Conservation (phyloP, 2,888 invertebrate genomes). For the Drosophila mettleri region DNA sequence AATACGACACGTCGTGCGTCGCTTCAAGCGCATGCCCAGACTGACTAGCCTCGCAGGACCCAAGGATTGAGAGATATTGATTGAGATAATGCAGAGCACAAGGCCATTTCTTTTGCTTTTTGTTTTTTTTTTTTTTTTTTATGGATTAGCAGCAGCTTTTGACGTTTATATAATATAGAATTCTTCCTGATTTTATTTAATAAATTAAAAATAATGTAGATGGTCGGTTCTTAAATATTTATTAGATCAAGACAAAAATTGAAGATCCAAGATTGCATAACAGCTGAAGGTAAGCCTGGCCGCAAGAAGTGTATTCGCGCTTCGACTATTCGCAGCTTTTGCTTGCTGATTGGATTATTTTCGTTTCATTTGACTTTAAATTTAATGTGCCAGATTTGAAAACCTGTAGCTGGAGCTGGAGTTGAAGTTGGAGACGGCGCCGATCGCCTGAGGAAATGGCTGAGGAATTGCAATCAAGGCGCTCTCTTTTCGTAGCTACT, state of each 20-base stretch:
- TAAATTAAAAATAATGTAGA: not conserved
- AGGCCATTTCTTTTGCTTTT: not conserved
- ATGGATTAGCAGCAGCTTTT: no score
- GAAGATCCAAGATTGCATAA: not conserved
- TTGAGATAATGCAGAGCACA: no score
- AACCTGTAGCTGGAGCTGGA: constrained; percentile 71
- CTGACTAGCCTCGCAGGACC: not conserved
- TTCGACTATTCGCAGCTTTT: constrained; percentile 17
- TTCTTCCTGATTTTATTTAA: not conserved
- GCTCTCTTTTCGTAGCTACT: constrained; percentile 31
- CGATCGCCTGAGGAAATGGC: constrained; percentile 56
- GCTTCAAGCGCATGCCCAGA: not conserved
- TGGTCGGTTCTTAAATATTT: not conserved
- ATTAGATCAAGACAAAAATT: no score
- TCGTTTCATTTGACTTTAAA: constrained; percentile 72
- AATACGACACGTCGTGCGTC: not conserved
- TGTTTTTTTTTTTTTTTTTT: no score
- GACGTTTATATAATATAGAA: not conserved
- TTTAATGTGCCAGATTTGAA: constrained; percentile 81
- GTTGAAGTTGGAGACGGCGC: constrained; percentile 43
- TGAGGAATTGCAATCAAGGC: constrained; percentile 62
- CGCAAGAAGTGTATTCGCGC: constrained; percentile 32
- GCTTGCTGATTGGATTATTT: constrained; percentile 63
- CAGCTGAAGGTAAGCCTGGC: not conserved
- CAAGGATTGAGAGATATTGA: no score